Evolutionary conservation across 2,113 vertebrate genomes (phyloP).

Genomic region (Polypterus senegalus): DNA sequence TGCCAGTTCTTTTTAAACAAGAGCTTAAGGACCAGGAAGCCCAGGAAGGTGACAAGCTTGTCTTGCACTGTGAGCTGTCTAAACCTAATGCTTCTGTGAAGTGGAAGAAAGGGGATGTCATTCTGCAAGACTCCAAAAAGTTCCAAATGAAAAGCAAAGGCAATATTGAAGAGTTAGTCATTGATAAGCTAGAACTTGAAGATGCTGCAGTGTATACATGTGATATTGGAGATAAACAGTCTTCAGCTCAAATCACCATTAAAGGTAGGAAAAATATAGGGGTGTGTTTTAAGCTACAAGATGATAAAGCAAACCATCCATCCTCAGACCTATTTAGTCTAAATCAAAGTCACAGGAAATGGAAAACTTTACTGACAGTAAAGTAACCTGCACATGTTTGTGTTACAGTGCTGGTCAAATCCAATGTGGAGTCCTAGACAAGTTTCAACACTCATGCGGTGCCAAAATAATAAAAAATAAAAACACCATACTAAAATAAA

Average conservation of each 20-base stretch:
- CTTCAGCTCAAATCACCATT: conserved; percentile 44
- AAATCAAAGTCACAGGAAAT: too few species aligned
- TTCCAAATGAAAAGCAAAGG: conserved; percentile 49
- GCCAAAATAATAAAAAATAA: too few species aligned
- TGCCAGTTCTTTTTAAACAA: conserved; percentile 46
- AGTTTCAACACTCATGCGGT: too few species aligned
- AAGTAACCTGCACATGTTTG: too few species aligned
- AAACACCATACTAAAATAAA: too few species aligned
- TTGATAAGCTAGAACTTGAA: conserved; percentile 36
- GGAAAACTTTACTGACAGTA: too few species aligned
- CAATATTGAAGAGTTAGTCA: conserved; percentile 31
- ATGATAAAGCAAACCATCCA: too few species aligned
- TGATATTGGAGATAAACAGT: conserved; percentile 48
- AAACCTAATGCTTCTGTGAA: conserved; percentile 40
- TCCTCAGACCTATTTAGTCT: too few species aligned
- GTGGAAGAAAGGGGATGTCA: conserved; percentile 38
- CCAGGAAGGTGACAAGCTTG: conserved; percentile 29
- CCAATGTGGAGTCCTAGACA: too few species aligned
- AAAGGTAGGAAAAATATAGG: conserved; percentile 39
- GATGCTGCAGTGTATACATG: conserved; percentile 54
- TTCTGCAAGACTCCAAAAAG: conserved; percentile 42
- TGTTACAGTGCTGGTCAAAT: too few species aligned
- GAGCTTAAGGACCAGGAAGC: conserved; percentile 34
- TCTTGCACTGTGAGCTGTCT: conserved; percentile 38
- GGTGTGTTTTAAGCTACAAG: too few species aligned